These are phyloP conservation scores for Pituophis catenifer DNA, from an alignment of 2,113 vertebrate genomes.

Conservation along the genomic window DNA sequence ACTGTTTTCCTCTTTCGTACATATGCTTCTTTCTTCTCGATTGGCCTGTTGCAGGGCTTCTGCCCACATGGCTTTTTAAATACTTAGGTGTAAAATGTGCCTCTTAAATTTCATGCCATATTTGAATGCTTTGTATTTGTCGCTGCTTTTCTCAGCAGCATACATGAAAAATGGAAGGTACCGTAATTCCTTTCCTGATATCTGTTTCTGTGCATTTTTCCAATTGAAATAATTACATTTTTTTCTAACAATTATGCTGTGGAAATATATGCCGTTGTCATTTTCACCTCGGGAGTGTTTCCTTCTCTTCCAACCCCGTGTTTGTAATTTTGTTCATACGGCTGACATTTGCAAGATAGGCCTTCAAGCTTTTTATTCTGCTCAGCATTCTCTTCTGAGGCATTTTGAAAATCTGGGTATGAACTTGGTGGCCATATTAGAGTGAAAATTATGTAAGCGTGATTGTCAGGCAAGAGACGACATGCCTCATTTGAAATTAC, in stretches of 20 bases:
- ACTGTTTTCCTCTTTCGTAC: not conserved
- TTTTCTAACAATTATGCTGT: not conserved
- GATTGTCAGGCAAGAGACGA: not conserved
- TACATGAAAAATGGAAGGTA: not conserved
- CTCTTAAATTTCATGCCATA: not conserved
- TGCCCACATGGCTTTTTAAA: not conserved
- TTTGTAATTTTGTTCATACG: not conserved
- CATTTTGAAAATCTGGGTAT: not conserved
- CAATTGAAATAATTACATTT: not conserved
- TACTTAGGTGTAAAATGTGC: not conserved
- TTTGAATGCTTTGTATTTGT: not conserved
- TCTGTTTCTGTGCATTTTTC: not conserved
- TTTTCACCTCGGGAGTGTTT: not conserved
- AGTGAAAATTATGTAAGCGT: not conserved
- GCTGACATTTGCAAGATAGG: not conserved
- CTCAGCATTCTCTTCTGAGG: not conserved
- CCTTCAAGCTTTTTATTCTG: not conserved
- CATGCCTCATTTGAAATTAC: not conserved
- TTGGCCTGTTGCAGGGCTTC: not conserved
- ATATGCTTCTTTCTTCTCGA: no score
- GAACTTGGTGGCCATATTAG: constrained; percentile 1
- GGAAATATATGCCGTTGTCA: not conserved
- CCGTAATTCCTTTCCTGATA: not conserved
- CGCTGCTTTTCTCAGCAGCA: not conserved
- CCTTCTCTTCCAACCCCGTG: not conserved